Percentiles rank a stretch among this genome's conserved stretches.
Conservation (phyloP, 2,888 invertebrate genomes). For the Myopa tessellatipennis region DNA sequence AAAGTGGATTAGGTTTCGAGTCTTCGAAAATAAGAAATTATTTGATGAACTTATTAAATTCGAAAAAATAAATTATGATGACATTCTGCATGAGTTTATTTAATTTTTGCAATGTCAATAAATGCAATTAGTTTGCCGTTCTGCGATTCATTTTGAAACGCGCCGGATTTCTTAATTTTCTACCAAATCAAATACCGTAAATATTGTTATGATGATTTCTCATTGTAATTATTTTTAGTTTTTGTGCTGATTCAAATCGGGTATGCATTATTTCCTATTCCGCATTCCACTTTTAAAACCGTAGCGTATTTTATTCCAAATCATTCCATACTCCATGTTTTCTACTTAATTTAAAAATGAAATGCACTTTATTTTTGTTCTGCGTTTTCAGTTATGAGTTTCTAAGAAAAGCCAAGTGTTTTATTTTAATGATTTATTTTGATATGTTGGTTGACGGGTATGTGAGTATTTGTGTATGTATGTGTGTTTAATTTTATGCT, state of each 20-base stretch:
- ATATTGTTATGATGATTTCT: not conserved
- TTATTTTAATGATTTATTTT: slow-evolving; percentile 1
- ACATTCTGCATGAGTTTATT: not conserved
- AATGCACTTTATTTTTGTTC: slow-evolving; percentile 10
- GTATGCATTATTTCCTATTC: slow-evolving; percentile 34
- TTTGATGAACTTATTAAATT: slow-evolving; percentile 20
- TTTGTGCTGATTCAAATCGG: too few relatives aligned
- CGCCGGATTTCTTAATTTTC: slow-evolving; percentile 46
- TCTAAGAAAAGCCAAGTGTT: slow-evolving; percentile 18
- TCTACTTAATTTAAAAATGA: not conserved
- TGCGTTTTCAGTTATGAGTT: slow-evolving; percentile 18
- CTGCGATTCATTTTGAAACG: not conserved
- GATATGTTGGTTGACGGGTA: too few relatives aligned
- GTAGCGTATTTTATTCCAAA: slow-evolving; percentile 33
- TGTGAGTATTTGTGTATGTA: slow-evolving; percentile 5
- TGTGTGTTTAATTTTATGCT: slow-evolving; percentile 22
- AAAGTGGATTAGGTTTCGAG: slow-evolving; percentile 41
- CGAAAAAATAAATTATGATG: slow-evolving; percentile 18
- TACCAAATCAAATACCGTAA: slow-evolving; percentile 26
- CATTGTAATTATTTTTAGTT: too few relatives aligned
- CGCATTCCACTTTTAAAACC: slow-evolving; percentile 52
- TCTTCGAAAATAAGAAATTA: slow-evolving; percentile 16
- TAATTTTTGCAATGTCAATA: slow-evolving; percentile 22
- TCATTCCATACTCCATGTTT: slow-evolving; percentile 33
- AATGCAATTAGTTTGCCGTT: slow-evolving; percentile 29